Evolutionary conservation across 2,113 vertebrate species (phyloP).

Genomic region (Synodontis membranacea): DNA sequence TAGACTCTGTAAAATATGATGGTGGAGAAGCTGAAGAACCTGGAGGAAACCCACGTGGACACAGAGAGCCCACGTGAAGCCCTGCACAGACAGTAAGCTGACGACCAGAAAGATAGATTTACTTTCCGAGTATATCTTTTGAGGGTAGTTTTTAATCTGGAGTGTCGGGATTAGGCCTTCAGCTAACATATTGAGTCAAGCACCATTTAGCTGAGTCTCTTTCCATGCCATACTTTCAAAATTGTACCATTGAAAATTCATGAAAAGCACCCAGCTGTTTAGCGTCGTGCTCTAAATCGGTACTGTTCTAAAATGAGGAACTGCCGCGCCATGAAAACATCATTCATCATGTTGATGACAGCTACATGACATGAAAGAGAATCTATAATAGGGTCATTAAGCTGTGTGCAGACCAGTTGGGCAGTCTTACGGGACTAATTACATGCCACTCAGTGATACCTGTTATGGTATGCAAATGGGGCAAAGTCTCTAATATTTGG

Average conservation of each 20-base stretch:
- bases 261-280: constrained; percentile 48
- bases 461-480: constrained; percentile 59
- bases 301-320: constrained; percentile 1
- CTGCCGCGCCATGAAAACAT: constrained; percentile 25
- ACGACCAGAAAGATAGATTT: background rate
- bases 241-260: constrained; percentile 14
- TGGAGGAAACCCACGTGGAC: background rate
- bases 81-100: background rate
- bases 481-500: constrained; percentile 51
- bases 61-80: background rate
- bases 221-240: constrained; percentile 11
- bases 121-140: background rate
- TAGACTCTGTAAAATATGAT: background rate
- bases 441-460: constrained; percentile 61
- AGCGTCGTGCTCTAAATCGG: constrained; percentile 3
- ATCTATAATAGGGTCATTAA: constrained; percentile 42
- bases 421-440: constrained; percentile 64
- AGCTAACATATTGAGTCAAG: background rate
- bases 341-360: constrained; percentile 61
- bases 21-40: background rate
- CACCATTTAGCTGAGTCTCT: background rate
- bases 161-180: background rate
- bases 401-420: constrained; percentile 60
- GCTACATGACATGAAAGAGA: constrained; percentile 28
- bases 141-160: background rate